phyloP scores from a whole-genome alignment of 1,140 invertebrate genomes.

The Oncopodura yosiiana region DNA sequence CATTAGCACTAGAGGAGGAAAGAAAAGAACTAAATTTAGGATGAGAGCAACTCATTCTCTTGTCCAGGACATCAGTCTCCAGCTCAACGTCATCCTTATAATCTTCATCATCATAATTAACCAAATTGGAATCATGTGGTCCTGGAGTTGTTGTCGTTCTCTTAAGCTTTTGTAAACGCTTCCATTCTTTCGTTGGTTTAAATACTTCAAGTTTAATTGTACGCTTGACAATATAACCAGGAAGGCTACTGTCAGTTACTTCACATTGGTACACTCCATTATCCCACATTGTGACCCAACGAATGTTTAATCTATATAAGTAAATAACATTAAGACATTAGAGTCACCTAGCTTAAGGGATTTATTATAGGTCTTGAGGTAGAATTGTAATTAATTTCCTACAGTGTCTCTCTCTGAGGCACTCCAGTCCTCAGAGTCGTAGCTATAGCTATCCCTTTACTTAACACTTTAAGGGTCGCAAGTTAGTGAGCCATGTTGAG shows the following conservation, averaged over 20 bases:
- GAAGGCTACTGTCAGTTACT: background rate
- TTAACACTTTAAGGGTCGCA: too few relatives aligned
- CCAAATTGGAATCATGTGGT: background rate
- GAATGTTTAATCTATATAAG: too few relatives aligned
- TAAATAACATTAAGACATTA: too few relatives aligned
- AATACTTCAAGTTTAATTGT: too few relatives aligned
- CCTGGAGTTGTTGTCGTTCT: background rate
- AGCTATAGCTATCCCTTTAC: too few relatives aligned
- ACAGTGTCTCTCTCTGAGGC: too few relatives aligned
- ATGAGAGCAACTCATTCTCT: background rate
- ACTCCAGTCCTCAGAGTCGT: too few relatives aligned
- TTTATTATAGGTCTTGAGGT: too few relatives aligned
- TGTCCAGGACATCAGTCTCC: background rate
- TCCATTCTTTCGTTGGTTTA: too few relatives aligned
- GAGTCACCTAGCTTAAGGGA: too few relatives aligned
- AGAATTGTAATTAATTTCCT: too few relatives aligned
- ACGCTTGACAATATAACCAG: background rate
- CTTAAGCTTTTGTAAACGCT: background rate
- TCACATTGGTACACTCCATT: slow-evolving; percentile 15
- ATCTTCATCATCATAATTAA: background rate
- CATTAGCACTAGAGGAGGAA: slow-evolving; percentile 3
- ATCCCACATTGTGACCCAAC: background rate
- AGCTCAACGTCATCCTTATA: slow-evolving; percentile 1
- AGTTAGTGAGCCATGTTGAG: background rate
- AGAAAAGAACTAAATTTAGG: too few relatives aligned